These are phyloP conservation scores for Kradibia gibbosae DNA, from an alignment of 1,140 invertebrate genomes.

Conservation along the genomic window DNA sequence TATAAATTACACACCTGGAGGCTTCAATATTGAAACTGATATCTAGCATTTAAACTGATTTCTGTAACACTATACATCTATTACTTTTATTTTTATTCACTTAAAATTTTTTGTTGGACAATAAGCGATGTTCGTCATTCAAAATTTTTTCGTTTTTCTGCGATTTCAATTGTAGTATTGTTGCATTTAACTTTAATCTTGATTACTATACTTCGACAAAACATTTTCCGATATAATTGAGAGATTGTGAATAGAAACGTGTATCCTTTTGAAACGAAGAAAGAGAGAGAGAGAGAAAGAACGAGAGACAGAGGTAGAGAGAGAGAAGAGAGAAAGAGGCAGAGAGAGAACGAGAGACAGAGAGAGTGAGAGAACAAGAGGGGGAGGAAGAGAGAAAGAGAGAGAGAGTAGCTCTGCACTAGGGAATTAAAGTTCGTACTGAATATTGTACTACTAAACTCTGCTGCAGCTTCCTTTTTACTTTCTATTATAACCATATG, in stretches of 20 bases:
- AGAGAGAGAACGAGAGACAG: too few relatives aligned
- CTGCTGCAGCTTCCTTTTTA: not conserved
- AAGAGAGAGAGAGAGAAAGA: too few relatives aligned
- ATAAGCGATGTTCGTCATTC: not conserved
- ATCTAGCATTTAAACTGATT: not conserved
- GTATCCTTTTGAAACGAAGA: constrained; percentile 20
- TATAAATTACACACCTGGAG: not conserved
- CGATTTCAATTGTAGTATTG: not conserved
- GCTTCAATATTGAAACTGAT: not conserved
- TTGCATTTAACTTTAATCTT: not conserved
- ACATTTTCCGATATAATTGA: not conserved
- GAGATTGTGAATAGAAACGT: constrained; percentile 30
- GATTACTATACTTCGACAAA: not conserved
- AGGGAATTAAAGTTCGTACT: not conserved
- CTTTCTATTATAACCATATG: not conserved
- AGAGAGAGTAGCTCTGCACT: not conserved
- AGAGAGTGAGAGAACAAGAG: too few relatives aligned
- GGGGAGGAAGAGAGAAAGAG: too few relatives aligned
- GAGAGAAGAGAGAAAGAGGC: too few relatives aligned
- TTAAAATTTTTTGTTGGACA: not conserved
- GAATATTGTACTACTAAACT: not conserved
- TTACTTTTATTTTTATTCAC: not conserved
- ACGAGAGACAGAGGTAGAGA: not conserved
- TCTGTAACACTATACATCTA: not conserved
- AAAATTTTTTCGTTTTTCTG: not conserved